Conservation (phyloP, 1,140 invertebrate genomes). For the Drosophila micromelanica region DNA sequence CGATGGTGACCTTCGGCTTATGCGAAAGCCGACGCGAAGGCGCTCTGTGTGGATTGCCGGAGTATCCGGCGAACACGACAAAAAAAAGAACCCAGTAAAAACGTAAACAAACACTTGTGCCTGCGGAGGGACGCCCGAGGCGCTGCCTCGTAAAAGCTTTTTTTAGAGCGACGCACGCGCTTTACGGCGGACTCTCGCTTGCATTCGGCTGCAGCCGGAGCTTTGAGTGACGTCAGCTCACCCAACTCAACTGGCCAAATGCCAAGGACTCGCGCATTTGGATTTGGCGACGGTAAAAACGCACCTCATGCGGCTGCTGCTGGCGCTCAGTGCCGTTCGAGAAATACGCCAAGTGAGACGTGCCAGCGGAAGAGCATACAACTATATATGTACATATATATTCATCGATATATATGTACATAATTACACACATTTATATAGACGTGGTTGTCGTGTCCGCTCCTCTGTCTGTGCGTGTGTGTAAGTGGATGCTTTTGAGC, state of each 20-base stretch:
- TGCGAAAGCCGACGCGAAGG: slow-evolving; percentile 20
- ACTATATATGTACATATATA: too few species aligned
- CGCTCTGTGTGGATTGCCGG: slow-evolving; percentile 5
- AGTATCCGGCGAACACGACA: neutral
- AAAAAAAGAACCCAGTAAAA: slow-evolving; percentile 33
- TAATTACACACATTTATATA: slow-evolving; percentile 2
- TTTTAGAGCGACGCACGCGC: slow-evolving; percentile 49
- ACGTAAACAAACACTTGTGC: slow-evolving; percentile 78
- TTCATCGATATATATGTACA: neutral
- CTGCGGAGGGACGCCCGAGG: slow-evolving; percentile 14
- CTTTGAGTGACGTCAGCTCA: slow-evolving; percentile 64
- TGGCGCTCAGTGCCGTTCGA: slow-evolving; percentile 64
- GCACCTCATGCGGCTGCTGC: slow-evolving; percentile 2
- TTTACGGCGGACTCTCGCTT: slow-evolving; percentile 16
- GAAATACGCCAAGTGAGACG: slow-evolving; percentile 67
- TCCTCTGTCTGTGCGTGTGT: neutral
- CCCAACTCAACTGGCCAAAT: slow-evolving; percentile 35
- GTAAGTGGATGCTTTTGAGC: slow-evolving; percentile 43
- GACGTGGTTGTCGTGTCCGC: slow-evolving; percentile 1
- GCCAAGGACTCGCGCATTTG: slow-evolving; percentile 63
- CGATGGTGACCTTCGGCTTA: slow-evolving; percentile 40
- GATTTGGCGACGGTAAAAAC: slow-evolving; percentile 1
- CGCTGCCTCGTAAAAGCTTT: slow-evolving; percentile 42
- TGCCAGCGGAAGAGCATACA: slow-evolving; percentile 3
- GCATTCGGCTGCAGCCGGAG: slow-evolving; percentile 25